Conservation (phyloP, 2,797 vertebrate species). For the Hemibagrus guttatus region DNA sequence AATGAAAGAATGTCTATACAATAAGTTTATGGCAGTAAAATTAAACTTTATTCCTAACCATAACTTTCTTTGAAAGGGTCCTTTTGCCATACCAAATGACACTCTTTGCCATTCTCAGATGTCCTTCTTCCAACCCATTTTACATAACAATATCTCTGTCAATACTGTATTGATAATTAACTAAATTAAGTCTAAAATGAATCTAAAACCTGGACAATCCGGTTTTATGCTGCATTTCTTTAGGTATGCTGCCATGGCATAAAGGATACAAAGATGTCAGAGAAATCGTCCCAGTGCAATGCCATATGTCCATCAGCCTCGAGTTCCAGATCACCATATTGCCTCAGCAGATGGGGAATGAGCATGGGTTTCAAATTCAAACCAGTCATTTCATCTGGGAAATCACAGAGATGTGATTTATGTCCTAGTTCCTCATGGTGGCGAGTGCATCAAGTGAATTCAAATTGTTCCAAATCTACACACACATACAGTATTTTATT, state of each 20-base stretch:
- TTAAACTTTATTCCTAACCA: not conserved
- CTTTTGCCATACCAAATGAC: not conserved
- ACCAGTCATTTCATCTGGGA: conserved; percentile 7
- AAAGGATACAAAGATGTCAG: not conserved
- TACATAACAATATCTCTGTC: not conserved
- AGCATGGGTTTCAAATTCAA: conserved; percentile 20
- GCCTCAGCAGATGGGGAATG: conserved; percentile 12
- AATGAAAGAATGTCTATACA: not conserved
- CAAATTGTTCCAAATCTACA: not conserved
- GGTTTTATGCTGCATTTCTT: not conserved
- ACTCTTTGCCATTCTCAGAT: not conserved
- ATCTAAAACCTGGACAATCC: not conserved
- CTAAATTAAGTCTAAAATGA: too few relatives aligned
- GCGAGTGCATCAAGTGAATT: not conserved
- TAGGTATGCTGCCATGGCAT: not conserved
- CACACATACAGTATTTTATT: too few relatives aligned
- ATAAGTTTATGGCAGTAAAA: not conserved
- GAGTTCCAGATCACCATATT: conserved; percentile 26
- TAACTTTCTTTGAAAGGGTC: not conserved
- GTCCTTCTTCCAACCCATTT: not conserved
- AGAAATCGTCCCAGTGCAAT: not conserved
- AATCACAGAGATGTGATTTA: not conserved
- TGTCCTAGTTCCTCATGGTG: not conserved
- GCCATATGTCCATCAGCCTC: conserved; percentile 17
- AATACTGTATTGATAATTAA: not conserved